phyloP scores from a whole-genome alignment of 2,888 invertebrate species.

The Drosophila engyochracea region DNA sequence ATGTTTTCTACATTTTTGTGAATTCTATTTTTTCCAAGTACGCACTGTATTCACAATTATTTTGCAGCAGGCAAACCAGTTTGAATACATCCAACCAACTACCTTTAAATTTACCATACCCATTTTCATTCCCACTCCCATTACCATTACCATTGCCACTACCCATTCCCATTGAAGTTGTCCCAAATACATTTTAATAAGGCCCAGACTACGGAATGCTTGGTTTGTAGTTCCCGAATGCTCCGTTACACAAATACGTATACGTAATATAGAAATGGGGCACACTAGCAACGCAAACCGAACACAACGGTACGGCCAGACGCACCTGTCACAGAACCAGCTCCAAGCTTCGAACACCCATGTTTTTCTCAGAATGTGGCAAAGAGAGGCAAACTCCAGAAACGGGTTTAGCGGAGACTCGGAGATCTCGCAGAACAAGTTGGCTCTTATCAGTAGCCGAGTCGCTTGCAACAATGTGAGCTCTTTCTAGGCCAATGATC shows the following conservation, averaged over 20 bases:
- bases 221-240: slow-evolving; percentile 15
- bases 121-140: slow-evolving; percentile 1
- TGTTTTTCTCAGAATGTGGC: slow-evolving; percentile 20
- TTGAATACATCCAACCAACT: slow-evolving; percentile 21
- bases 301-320: slow-evolving; percentile 30
- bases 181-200: slow-evolving; percentile 73
- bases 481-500: slow-evolving; percentile 76
- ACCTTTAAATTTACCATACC: slow-evolving; percentile 4
- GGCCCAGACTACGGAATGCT: slow-evolving; percentile 22
- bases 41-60: slow-evolving; percentile 8
- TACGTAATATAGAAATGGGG: slow-evolving; percentile 73
- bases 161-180: slow-evolving; percentile 7
- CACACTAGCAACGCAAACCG: slow-evolving; percentile 38
- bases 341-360: slow-evolving; percentile 1
- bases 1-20: background rate
- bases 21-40: background rate
- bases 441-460: slow-evolving; percentile 48
- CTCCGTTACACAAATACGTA: slow-evolving; percentile 49
- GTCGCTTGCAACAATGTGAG: slow-evolving; percentile 37
- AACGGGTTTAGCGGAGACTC: slow-evolving; percentile 57
- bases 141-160: background rate
- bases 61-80: slow-evolving; percentile 42
- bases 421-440: slow-evolving; percentile 24
- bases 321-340: slow-evolving; percentile 59
- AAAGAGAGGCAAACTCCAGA: slow-evolving; percentile 17